A percentile compares a stretch with the other conserved stretches of the same genome.
Conservation (phyloP, 2,113 vertebrate genomes). For the Turdus rufiventris region DNA sequence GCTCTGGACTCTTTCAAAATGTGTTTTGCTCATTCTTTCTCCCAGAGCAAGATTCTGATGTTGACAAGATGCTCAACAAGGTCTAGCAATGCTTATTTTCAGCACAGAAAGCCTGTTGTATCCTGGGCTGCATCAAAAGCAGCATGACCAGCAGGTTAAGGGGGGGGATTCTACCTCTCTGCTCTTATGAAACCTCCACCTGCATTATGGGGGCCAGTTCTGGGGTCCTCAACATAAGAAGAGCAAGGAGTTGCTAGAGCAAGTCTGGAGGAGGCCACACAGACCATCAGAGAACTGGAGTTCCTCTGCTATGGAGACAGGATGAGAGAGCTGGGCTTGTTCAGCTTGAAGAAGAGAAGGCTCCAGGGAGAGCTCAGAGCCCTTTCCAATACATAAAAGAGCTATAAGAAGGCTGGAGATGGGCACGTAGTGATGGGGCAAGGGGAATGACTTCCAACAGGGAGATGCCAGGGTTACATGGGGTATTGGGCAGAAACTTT, state of each 20-base stretch:
- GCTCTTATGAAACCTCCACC: background rate
- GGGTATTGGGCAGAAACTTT: background rate
- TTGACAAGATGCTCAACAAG: background rate
- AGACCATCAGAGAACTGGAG: background rate
- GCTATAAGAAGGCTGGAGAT: background rate
- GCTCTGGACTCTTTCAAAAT: background rate
- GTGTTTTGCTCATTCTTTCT: rapidly evolving
- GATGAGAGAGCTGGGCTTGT: background rate
- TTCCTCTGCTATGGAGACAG: background rate
- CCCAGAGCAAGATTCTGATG: background rate
- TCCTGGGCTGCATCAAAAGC: background rate
- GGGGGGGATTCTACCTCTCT: background rate
- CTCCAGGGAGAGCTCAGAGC: background rate
- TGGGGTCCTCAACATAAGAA: background rate
- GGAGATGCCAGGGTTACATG: background rate
- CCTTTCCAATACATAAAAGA: background rate
- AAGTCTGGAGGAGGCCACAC: background rate
- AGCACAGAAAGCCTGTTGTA: background rate
- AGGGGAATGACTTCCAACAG: background rate
- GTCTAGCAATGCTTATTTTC: background rate
- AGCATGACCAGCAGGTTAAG: background rate
- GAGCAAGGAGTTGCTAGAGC: background rate
- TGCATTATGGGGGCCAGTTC: background rate
- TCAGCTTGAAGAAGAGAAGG: background rate
- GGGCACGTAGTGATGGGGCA: background rate